phyloP scores from a whole-genome alignment of 2,113 vertebrate species.

The Sorex araneus region DNA sequence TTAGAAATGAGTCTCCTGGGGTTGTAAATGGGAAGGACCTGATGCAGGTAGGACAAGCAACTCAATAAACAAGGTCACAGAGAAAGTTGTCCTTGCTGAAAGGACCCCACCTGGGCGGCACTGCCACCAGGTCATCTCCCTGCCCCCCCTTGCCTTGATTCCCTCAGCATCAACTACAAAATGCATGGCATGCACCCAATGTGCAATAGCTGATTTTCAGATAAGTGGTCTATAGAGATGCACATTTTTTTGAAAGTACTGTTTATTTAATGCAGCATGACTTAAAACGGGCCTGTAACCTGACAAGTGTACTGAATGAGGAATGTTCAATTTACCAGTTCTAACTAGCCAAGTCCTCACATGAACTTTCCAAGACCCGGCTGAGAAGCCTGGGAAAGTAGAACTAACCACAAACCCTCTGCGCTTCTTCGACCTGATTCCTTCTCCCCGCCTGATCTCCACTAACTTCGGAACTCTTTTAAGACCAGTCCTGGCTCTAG shows the following conservation, averaged over 20 bases:
- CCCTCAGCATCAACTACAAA: slow-evolving; percentile 24
- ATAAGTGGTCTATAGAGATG: slow-evolving; percentile 72
- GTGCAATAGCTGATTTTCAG: slow-evolving; percentile 54
- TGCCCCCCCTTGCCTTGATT: neutral
- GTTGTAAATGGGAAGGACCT: neutral
- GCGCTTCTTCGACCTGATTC: slow-evolving; percentile 1
- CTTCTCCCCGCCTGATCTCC: neutral
- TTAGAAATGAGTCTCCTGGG: slow-evolving; percentile 21
- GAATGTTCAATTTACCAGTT: slow-evolving; percentile 84
- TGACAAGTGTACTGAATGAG: slow-evolving; percentile 79
- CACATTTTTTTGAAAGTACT: slow-evolving; percentile 73
- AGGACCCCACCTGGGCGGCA: neutral
- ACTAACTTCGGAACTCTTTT: neutral
- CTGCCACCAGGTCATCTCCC: neutral
- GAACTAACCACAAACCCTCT: slow-evolving; percentile 65
- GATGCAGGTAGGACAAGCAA: neutral
- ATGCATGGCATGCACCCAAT: slow-evolving; percentile 48
- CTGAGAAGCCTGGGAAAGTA: slow-evolving; percentile 81
- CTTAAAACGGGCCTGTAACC: slow-evolving; percentile 79
- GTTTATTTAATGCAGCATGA: slow-evolving; percentile 84
- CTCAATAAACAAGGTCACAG: neutral
- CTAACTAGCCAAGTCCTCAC: slow-evolving; percentile 81
- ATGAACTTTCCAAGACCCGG: slow-evolving; percentile 80
- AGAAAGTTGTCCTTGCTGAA: slow-evolving; percentile 6
- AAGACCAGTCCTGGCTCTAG: neutral